Percentiles rank a stretch among this genome's conserved stretches.
Evolutionary conservation across 2,888 invertebrate genomes (phyloP).

Genomic region (Mantis religiosa): DNA sequence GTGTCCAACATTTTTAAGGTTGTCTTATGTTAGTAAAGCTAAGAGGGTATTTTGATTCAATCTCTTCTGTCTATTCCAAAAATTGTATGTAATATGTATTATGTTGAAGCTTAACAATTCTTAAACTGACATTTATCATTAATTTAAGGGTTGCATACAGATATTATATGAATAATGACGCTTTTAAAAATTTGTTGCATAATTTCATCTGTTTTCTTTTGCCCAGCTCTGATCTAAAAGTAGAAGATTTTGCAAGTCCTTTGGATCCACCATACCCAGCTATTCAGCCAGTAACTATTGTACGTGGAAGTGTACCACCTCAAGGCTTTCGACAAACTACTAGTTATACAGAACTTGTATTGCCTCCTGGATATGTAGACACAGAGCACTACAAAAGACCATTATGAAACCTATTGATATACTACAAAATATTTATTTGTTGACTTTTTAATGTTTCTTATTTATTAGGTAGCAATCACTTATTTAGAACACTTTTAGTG

Average conservation of each 20-base stretch:
- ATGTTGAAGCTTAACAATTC: no score
- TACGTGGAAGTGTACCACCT: conserved; percentile 38
- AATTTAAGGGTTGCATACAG: no score
- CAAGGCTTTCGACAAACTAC: conserved; percentile 36
- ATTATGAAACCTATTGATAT: neutral
- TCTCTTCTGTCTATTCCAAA: no score
- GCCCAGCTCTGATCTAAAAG: conserved; percentile 24
- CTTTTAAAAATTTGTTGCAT: neutral
- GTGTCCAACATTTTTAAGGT: no score
- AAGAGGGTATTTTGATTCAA: no score
- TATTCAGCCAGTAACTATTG: conserved; percentile 37
- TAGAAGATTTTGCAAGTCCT: conserved; percentile 35
- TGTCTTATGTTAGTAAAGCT: no score
- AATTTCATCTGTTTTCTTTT: neutral
- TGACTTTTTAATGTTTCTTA: neutral
- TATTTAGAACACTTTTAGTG: no score
- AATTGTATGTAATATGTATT: no score
- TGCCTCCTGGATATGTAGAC: conserved; percentile 37
- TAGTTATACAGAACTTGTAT: conserved; percentile 36
- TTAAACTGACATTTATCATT: no score
- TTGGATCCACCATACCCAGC: conserved; percentile 36
- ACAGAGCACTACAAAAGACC: conserved; percentile 24
- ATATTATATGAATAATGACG: no score
- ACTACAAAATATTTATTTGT: neutral
- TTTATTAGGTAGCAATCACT: no score